Percentiles rank a stretch among this genome's conserved stretches.
Evolutionary conservation across 2,113 vertebrate species (phyloP).

Genomic region (Vidua macroura): DNA sequence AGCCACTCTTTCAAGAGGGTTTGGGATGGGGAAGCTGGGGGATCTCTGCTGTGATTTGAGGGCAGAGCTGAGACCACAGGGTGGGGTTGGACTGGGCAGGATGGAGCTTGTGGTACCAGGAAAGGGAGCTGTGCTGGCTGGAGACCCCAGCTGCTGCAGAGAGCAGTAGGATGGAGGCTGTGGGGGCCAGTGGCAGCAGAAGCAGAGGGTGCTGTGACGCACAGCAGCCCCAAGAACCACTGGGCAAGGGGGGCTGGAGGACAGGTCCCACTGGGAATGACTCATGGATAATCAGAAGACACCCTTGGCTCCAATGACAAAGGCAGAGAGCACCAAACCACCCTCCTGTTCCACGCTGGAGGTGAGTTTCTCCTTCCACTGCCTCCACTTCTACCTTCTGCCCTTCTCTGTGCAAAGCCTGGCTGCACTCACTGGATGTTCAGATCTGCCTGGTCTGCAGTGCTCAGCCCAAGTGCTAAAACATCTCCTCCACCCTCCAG

Average conservation of each 20-base stretch:
- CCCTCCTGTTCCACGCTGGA: background rate
- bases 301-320: fast-evolving
- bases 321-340: background rate
- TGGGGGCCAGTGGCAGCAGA: background rate
- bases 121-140: background rate
- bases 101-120: background rate
- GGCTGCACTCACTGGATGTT: background rate
- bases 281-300: background rate
- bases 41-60: background rate
- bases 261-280: background rate
- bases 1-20: background rate
- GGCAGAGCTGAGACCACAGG: background rate
- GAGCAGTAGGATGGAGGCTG: background rate
- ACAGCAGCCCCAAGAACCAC: background rate
- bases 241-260: background rate
- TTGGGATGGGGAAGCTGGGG: background rate
- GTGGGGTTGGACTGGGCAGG: background rate
- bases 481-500: background rate
- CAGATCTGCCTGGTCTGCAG: background rate
- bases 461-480: background rate
- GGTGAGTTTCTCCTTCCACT: background rate
- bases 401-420: background rate
- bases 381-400: background rate
- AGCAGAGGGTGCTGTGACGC: background rate
- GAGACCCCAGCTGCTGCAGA: fast-evolving